Conservation (phyloP, 2,888 invertebrate genomes). For the Tholera decimalis region DNA sequence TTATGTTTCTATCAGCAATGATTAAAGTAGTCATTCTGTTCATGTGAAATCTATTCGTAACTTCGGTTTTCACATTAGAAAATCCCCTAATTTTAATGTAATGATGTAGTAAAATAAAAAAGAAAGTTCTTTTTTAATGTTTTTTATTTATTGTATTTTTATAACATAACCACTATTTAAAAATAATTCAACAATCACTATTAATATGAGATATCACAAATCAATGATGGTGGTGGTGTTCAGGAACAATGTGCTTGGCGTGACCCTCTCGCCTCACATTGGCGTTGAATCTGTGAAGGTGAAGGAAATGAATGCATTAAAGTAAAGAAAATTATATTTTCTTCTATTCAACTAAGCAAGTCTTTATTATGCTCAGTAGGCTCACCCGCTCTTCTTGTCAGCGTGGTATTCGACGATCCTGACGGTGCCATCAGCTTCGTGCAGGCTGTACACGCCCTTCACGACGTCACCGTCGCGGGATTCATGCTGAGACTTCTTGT, state of each 20-base stretch:
- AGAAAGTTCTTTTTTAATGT: too few relatives aligned
- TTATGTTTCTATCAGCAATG: too few relatives aligned
- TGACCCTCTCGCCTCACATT: slow-evolving; percentile 26
- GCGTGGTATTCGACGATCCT: slow-evolving; percentile 53
- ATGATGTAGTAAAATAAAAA: too few relatives aligned
- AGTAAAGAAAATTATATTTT: too few relatives aligned
- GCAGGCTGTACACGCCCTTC: slow-evolving; percentile 7
- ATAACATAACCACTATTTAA: slow-evolving; percentile 9
- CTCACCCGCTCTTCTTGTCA: slow-evolving; percentile 53
- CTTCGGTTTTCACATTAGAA: too few relatives aligned
- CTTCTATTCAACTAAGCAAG: too few relatives aligned
- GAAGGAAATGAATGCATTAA: background rate
- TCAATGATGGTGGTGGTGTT: slow-evolving; percentile 27
- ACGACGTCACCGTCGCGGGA: slow-evolving; percentile 1
- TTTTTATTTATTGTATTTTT: too few relatives aligned
- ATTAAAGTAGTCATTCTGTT: too few relatives aligned
- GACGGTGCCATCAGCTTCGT: background rate
- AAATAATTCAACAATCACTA: background rate
- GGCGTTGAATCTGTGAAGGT: slow-evolving; percentile 14
- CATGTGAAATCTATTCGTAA: too few relatives aligned
- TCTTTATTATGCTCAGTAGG: too few relatives aligned
- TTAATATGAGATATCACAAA: slow-evolving; percentile 15
- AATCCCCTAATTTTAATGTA: too few relatives aligned
- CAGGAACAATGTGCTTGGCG: slow-evolving; percentile 20
- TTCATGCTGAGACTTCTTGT: slow-evolving; percentile 1